Evolutionary conservation across 1,140 invertebrate genomes (phyloP).

Genomic region (Thaumetopoea pityocampa): DNA sequence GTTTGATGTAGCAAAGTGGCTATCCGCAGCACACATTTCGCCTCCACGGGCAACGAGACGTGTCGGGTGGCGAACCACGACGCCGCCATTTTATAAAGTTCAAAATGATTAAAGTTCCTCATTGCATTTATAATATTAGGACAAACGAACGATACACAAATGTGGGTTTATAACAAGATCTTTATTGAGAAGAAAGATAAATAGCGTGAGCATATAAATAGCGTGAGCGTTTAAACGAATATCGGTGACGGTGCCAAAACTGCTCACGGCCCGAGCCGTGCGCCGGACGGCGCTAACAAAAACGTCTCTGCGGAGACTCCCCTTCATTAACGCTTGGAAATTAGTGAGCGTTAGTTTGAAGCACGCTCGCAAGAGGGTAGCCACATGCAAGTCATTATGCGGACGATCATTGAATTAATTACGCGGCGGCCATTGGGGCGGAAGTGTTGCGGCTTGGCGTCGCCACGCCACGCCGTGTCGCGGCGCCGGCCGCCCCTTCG

Average conservation of each 20-base stretch:
- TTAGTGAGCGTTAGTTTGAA: constrained; percentile 55
- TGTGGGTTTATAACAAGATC: constrained; percentile 67
- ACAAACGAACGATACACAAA: constrained; percentile 56
- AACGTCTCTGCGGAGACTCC: constrained; percentile 45
- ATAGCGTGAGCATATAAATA: constrained; percentile 60
- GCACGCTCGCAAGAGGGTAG: constrained; percentile 38
- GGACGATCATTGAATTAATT: constrained; percentile 69
- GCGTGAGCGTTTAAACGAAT: constrained; percentile 50
- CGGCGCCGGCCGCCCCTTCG: neutral
- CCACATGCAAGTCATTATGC: constrained; percentile 68
- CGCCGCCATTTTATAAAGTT: too few species aligned
- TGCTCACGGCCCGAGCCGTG: constrained; percentile 23
- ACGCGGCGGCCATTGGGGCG: constrained; percentile 34
- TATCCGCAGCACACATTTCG: too few species aligned
- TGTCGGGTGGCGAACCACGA: too few species aligned
- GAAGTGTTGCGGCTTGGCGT: constrained; percentile 26
- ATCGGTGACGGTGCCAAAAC: constrained; percentile 54
- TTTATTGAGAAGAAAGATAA: constrained; percentile 58
- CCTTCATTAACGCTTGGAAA: constrained; percentile 54
- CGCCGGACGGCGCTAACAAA: constrained; percentile 38
- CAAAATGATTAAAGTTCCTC: too few species aligned
- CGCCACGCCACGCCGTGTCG: neutral
- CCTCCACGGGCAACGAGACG: too few species aligned
- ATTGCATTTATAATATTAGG: too few species aligned
- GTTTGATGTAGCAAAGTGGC: too few species aligned